Base-by-base conservation (phyloP, 1,140 invertebrate species). In the Neuroterus valhalla region DNA sequence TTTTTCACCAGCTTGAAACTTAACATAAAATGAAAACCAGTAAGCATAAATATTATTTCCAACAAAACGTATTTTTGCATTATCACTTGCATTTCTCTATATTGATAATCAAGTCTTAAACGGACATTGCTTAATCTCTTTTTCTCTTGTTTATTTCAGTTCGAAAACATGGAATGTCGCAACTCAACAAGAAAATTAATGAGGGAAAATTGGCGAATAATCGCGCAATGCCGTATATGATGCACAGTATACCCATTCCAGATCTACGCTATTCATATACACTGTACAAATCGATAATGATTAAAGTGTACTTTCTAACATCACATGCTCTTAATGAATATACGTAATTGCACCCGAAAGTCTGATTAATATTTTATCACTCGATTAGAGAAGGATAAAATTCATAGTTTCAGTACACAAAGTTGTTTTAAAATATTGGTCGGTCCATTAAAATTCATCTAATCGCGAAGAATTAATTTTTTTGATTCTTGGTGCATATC, bases 111-210 rank as follows among this genome's bases (percentile, higher is more conserved):
- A 31, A 38, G 3, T 31, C 23, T 62, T 62, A 26, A 62, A 62
- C 21, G 21, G 15, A 31, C 31, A 62, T 62, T 62, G 52, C 52
- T 12, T 62, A 62, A 62, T 38, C 55, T 62, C 55, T 15, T 72
- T 79, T 71, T 81, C 70, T 72, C 46, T 75, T 69, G 55, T 68
- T 66, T 52, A 38, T 78, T 76, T 68, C 76, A 81, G 82, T 85
- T 85, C 83, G 81, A 75, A 87, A 85, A 84, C 81, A 82, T 88
- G 87, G 85, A 88, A 88, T 87, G 87, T 88, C 78, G 82, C 71
- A 87, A 86, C 85, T 82, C 72, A 82, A 81, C 74, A 82, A 84
- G 80, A 84, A 81, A 71, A 81, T 75, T 79, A 68, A 43, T 68
- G 76, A 66, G 77, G 68, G 55, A 52, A 70, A 69, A 77, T 44